Conservation (phyloP, 2,888 invertebrate genomes). For the Plebejus melissa region DNA sequence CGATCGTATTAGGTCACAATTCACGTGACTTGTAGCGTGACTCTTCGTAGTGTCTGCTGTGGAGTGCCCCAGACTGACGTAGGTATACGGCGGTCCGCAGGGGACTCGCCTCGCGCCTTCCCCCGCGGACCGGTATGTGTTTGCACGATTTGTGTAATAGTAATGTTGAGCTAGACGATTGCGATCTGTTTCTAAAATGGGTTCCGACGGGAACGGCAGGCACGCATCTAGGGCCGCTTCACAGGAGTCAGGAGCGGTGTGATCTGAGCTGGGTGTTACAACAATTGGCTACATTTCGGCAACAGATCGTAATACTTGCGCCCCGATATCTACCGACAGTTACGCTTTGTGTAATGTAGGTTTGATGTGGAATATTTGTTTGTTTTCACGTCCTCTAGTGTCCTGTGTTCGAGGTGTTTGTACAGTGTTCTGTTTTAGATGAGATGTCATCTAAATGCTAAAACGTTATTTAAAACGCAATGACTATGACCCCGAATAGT, state of each 20-base stretch:
- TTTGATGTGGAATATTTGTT: conserved; percentile 61
- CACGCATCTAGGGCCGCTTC: conserved; percentile 29
- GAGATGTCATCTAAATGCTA: conserved; percentile 67
- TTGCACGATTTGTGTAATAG: conserved; percentile 30
- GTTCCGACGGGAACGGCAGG: conserved; percentile 43
- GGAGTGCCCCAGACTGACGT: conserved; percentile 29
- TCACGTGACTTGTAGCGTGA: background rate
- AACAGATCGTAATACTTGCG: conserved; percentile 73
- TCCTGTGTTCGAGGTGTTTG: conserved; percentile 51
- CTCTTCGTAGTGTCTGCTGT: conserved; percentile 28
- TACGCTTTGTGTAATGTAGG: conserved; percentile 60
- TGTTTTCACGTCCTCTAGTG: conserved; percentile 60
- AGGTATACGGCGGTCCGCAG: conserved; percentile 21
- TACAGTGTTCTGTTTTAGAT: conserved; percentile 68
- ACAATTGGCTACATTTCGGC: conserved; percentile 76
- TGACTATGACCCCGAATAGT: conserved; percentile 67
- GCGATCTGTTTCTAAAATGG: conserved; percentile 79
- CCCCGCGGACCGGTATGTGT: conserved; percentile 27
- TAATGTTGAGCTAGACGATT: conserved; percentile 55
- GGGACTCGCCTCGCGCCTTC: conserved; percentile 15
- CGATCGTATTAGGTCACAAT: background rate
- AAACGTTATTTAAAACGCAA: conserved; percentile 78
- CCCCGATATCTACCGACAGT: conserved; percentile 54
- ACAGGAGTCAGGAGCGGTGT: conserved; percentile 40
- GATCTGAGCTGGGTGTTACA: conserved; percentile 77